Evolutionary conservation across 2,888 invertebrate species (phyloP), one percentile per base, ranked within the genome.

Genomic region (Bedellia somnulentella): DNA sequence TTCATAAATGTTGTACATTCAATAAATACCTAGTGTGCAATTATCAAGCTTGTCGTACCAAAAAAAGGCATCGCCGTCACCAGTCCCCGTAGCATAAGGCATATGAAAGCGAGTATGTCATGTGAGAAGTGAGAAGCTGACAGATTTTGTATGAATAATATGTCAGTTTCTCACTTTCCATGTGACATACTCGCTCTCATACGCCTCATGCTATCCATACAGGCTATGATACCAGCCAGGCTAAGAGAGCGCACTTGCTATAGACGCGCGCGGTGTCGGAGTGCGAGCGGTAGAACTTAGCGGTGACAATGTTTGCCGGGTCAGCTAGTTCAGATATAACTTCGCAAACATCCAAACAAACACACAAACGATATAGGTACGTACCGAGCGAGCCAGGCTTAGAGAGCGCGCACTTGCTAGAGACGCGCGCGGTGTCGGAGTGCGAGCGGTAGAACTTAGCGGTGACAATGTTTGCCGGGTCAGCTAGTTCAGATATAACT

Each of bases 241-340:
- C 59, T 89, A 89, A 40, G 86, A 89, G 33, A 90, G 80, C 59
- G 38, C 84, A 83, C 48, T 84, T 86, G 25, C 81, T 71, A 44
- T 83, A 80, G 27, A 75, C 79, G 46, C 86, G 80, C 14, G 88
- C 85, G 5, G 87, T 88, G 64, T 91, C 90, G 14, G 90, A 90
- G 62, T 90, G 90, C 49, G 89, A 90, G 46, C 91, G 85, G 80
- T 94, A 94, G 68, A 96, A 93, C 73, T 96, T 96, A 36, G 95
- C 93, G 4, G 96, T 93, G 29, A 97, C 88, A 0, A 94, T 92
- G 3, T n/a, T 92, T 93, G 8, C 96, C 94, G 2, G 96, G 96
- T 97, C 97, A 97, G 30, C 94, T 94, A 5, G 96, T 93, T 96
- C 96, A 96, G n/a, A n/a, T n/a, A n/a, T n/a, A n/a, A n/a, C n/a